Percentiles rank a stretch among this genome's conserved stretches.
Evolutionary conservation across 2,797 vertebrate species (phyloP).

Genomic region (Gymnopithys bicolor): DNA sequence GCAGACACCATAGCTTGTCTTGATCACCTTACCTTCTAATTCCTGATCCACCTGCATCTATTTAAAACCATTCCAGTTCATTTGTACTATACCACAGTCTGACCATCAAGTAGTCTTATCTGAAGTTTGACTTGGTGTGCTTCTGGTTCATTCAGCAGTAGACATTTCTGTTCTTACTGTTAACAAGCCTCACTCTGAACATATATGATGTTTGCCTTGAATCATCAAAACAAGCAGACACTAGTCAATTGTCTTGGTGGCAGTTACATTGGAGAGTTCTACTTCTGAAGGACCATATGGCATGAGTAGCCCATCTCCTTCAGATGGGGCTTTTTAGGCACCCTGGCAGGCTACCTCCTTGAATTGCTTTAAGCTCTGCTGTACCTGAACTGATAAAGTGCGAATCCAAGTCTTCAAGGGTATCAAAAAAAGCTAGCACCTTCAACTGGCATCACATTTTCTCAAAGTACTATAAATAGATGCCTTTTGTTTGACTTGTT

Average conservation of each 20-base stretch:
- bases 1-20: neutral
- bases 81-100: neutral
- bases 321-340: neutral
- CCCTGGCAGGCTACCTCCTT: neutral
- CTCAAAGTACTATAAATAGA: neutral
- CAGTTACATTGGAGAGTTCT: neutral
- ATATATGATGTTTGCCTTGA: neutral
- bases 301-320: neutral
- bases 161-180: neutral
- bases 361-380: neutral
- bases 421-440: neutral
- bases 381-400: neutral
- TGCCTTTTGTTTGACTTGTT: neutral
- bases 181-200: neutral
- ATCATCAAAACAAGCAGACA: neutral
- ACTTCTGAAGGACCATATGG: neutral
- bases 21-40: neutral
- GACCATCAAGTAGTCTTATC: neutral
- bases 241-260: neutral
- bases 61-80: neutral
- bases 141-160: neutral
- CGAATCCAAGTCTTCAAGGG: neutral
- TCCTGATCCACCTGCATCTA: neutral
- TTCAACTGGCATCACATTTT: neutral
- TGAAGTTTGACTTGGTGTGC: neutral